Evolutionary conservation across 2,797 vertebrate species (phyloP).

Genomic region (Natrix natrix): DNA sequence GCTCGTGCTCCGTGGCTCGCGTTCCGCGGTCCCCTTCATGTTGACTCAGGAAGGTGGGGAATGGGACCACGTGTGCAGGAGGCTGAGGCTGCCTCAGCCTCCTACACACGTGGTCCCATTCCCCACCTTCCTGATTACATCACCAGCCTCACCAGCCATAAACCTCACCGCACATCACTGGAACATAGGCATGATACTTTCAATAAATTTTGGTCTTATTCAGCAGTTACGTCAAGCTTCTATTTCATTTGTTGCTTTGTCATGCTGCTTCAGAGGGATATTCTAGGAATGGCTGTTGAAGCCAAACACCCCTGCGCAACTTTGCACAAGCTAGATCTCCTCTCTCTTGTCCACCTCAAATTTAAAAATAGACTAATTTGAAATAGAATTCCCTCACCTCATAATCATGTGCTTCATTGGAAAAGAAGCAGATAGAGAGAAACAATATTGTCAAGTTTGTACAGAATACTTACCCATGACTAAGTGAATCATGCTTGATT

Average conservation of each 20-base stretch:
- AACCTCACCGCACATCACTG: too few relatives aligned
- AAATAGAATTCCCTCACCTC: background rate
- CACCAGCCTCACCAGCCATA: too few relatives aligned
- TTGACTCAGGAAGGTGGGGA: too few relatives aligned
- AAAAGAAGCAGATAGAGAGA: background rate
- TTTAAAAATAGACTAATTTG: background rate
- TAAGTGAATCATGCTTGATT: background rate
- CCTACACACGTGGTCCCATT: too few relatives aligned
- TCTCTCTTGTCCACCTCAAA: background rate
- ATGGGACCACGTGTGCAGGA: too few relatives aligned
- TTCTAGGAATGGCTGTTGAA: background rate
- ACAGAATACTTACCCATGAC: background rate
- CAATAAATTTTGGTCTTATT: background rate
- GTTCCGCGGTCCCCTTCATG: too few relatives aligned
- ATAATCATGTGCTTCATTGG: background rate
- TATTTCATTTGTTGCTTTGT: background rate
- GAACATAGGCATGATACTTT: background rate
- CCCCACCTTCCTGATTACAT: too few relatives aligned
- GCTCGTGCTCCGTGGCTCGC: too few relatives aligned
- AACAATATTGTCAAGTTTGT: background rate
- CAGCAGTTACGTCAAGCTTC: background rate
- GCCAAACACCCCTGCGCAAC: background rate
- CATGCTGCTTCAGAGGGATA: background rate
- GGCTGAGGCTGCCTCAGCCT: too few relatives aligned
- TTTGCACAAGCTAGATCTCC: background rate